These are phyloP conservation scores for Neocrepidodera transversa DNA, from an alignment of 2,888 invertebrate species.

Conservation along the genomic window DNA sequence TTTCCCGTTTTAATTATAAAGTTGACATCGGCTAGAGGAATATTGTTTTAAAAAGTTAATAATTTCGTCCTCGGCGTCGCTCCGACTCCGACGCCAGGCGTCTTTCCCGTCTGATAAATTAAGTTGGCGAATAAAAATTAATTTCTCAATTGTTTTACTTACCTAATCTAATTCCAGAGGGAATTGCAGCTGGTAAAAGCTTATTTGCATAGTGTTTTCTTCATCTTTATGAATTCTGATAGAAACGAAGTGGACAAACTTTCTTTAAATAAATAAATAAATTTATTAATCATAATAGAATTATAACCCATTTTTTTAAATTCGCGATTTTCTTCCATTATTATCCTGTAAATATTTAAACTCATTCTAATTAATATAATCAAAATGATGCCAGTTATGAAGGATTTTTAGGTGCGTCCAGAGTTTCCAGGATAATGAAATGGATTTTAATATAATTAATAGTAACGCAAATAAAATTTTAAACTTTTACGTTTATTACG, in stretches of 20 bases:
- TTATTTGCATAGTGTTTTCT: constrained; percentile 13
- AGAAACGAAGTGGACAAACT: not conserved
- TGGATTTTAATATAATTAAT: no score
- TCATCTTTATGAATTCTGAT: constrained; percentile 10
- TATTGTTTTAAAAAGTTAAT: constrained; percentile 48
- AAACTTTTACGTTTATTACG: no score
- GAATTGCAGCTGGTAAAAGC: constrained; percentile 2
- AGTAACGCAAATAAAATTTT: no score
- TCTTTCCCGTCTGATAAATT: constrained; percentile 36
- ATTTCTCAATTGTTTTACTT: constrained; percentile 51
- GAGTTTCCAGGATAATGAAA: no score
- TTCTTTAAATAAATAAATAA: not conserved
- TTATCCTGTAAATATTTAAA: no score
- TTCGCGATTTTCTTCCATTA: no score
- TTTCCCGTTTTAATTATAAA: constrained; percentile 47
- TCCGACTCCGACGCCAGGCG: constrained; percentile 16
- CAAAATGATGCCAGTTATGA: no score
- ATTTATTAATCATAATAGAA: no score
- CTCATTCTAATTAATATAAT: no score
- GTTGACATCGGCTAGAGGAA: constrained; percentile 42
- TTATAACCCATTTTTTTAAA: no score
- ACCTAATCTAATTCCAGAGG: constrained; percentile 46
- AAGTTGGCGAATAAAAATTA: constrained; percentile 50
- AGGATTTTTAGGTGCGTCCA: no score
- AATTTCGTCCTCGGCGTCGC: constrained; percentile 35